Percentiles rank a stretch among this genome's conserved stretches.
Conservation (phyloP, 2,797 vertebrate genomes). For the Lutjanus campechanus region DNA sequence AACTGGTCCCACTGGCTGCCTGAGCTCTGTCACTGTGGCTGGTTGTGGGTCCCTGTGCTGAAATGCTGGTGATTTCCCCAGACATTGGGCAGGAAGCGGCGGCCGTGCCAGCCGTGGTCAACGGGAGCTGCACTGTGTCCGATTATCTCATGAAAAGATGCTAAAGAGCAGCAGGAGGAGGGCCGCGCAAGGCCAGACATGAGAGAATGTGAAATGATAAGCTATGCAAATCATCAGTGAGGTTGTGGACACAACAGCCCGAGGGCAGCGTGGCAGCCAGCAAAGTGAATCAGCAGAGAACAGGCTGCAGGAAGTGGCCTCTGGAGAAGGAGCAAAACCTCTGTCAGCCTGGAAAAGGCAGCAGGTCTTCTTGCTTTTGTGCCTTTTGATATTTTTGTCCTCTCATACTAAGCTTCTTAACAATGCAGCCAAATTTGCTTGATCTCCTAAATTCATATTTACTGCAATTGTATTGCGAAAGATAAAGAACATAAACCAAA, state of each 20-base stretch:
- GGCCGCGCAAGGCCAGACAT: constrained; percentile 33
- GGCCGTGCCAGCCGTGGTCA: constrained; percentile 40
- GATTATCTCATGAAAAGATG: constrained; percentile 58
- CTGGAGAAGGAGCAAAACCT: constrained; percentile 57
- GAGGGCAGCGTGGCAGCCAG: constrained; percentile 51
- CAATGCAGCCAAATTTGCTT: constrained; percentile 81
- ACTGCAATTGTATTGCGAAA: constrained; percentile 78
- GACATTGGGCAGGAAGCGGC: constrained; percentile 26
- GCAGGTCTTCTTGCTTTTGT: constrained; percentile 60
- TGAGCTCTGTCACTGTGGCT: constrained; percentile 53
- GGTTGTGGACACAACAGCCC: constrained; percentile 59
- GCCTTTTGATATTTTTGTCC: constrained; percentile 41
- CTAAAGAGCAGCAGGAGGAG: constrained; percentile 30
- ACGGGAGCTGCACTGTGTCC: constrained; percentile 51
- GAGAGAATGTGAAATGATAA: constrained; percentile 53
- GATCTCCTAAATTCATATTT: constrained; percentile 86
- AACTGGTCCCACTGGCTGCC: constrained; percentile 63
- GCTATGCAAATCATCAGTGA: constrained; percentile 42
- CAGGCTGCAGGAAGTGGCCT: constrained; percentile 52
- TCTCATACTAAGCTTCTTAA: constrained; percentile 82
- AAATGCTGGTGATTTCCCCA: constrained; percentile 54
- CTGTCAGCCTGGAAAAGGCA: constrained; percentile 60
- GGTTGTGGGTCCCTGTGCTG: constrained; percentile 42
- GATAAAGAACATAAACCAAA: constrained; percentile 84
- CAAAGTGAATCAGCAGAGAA: constrained; percentile 41